These are phyloP conservation scores for Myotis davidii DNA, from an alignment of 2,113 vertebrate genomes.

Conservation along the genomic window DNA sequence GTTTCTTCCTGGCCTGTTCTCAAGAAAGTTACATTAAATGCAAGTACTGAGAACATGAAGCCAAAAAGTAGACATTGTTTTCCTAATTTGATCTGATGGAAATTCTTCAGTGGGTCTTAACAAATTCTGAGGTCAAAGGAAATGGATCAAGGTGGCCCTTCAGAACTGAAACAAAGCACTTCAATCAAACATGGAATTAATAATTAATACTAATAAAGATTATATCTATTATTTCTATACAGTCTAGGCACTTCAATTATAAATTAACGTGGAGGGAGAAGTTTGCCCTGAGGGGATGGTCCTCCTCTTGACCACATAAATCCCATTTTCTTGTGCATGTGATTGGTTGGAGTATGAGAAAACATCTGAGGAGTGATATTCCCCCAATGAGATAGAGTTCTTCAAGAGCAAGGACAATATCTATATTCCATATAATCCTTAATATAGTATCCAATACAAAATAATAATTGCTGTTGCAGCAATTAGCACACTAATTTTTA, in stretches of 20 bases:
- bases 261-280: neutral
- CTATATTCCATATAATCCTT: neutral
- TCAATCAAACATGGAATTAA: neutral
- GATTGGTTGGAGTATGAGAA: neutral
- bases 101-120: neutral
- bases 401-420: neutral
- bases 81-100: neutral
- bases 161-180: neutral
- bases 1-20: neutral
- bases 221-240: neutral
- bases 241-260: neutral
- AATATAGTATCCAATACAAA: neutral
- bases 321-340: neutral
- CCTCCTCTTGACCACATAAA: neutral
- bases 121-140: neutral
- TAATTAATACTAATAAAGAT: neutral
- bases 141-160: neutral
- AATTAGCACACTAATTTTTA: neutral
- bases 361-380: neutral
- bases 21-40: neutral
- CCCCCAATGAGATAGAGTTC: neutral
- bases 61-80: neutral
- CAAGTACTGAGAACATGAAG: constrained; percentile 5
- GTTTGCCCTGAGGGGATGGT: neutral
- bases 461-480: neutral